Evolutionary conservation across 2,888 invertebrate genomes (phyloP), one percentile per base, ranked within the genome.

Genomic region (Hermodice carunculata): DNA sequence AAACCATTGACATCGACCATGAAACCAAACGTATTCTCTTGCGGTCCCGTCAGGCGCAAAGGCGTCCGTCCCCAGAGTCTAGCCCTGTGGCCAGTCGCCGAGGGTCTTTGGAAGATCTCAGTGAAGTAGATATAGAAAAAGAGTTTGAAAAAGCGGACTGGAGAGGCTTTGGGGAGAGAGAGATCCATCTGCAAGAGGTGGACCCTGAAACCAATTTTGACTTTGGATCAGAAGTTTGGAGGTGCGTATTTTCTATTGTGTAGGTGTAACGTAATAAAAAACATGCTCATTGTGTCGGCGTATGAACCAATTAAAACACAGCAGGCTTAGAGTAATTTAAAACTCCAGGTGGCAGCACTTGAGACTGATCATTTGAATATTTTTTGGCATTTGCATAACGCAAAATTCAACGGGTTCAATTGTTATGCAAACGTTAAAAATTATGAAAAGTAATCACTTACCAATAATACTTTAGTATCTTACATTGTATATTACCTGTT

Each of bases 41-140:
- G 34, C 37, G 75, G 26, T 74, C 74, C 14, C 61, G 72, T 19
- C 71, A 72, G 52, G 73, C 76, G 11, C 64, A 66, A 2, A 53
- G 34, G 22, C 57, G 64, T n/a, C 75, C 74, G 5, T 75, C 74
- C 24, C 75, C 75, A n/a, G 68, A 72, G 22, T 56, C 64, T 29
- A 67, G 56, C 49, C 71, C 73, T n/a, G 53, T 53, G 11, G 28
- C 56, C 44, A 44, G 44, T 44, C 44, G 44, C 5, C 5, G 44
- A 44, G 44, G 44, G 4, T 44, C 44, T 44, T 17, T 44, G 44
- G 44, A 44, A 44, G 34, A 34, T 44, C 37, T 59, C 8, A 24
- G 40, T 32, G 44, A 49, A 19, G 5, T 49, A 28, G 26, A 42
- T 5, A 52, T 52, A 22, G 54, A 60, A 26, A 66, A 66, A 53